phyloP scores from a whole-genome alignment of 2,113 vertebrate species.

The Dascyllus trimaculatus region DNA sequence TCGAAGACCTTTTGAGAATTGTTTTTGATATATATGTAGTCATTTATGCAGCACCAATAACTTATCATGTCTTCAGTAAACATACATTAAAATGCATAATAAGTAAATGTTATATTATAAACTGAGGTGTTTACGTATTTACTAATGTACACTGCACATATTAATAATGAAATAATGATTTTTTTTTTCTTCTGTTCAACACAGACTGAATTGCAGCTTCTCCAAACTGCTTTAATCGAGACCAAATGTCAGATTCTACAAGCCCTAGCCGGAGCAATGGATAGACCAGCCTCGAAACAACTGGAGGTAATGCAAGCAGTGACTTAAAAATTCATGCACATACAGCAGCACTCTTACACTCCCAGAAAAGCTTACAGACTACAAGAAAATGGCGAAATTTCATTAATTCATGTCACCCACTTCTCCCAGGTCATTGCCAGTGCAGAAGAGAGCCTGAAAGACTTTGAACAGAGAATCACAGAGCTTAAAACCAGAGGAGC shows the following conservation, averaged over 20 bases:
- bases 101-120: no score
- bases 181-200: conserved; percentile 24
- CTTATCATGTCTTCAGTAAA: no score
- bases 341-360: not conserved
- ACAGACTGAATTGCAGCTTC: conserved; percentile 94
- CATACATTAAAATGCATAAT: no score
- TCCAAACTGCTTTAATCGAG: conserved; percentile 90
- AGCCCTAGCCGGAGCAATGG: conserved; percentile 89
- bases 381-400: not conserved
- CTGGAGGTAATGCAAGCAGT: conserved; percentile 88
- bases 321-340: not conserved
- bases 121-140: no score
- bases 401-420: not conserved
- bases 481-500: conserved; percentile 90
- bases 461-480: conserved; percentile 89
- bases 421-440: conserved; percentile 86
- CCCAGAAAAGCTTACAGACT: not conserved
- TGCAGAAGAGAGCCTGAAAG: conserved; percentile 92
- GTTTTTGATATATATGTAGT: not conserved
- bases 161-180: not conserved
- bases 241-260: conserved; percentile 92
- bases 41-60: no score
- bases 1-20: not conserved
- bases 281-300: conserved; percentile 90
- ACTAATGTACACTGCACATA: no score